Conservation (phyloP, 2,888 invertebrate species). For the Eristalinus sepulchralis region DNA sequence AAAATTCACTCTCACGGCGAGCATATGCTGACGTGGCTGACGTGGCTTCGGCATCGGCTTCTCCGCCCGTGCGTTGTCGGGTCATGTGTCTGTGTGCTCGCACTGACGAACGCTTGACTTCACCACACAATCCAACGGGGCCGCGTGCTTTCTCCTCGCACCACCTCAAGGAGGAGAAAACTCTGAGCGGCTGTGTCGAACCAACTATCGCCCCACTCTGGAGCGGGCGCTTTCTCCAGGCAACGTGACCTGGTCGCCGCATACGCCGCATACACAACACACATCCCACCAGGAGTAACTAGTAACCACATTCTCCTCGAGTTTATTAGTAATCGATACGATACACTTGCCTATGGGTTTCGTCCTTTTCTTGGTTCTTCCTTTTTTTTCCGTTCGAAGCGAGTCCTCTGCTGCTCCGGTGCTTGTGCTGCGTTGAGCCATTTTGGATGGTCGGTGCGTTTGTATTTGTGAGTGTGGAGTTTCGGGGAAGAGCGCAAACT, state of each 20-base stretch:
- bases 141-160: slow-evolving; percentile 37
- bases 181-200: not conserved
- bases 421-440: slow-evolving; percentile 49
- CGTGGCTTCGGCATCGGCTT: not conserved
- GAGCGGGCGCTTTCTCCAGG: not conserved
- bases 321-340: slow-evolving; percentile 70
- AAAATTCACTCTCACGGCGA: slow-evolving; percentile 30
- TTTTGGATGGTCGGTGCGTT: slow-evolving; percentile 48
- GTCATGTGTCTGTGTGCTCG: slow-evolving; percentile 32
- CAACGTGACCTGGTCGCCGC: slow-evolving; percentile 11
- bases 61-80: slow-evolving; percentile 3
- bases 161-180: slow-evolving; percentile 53
- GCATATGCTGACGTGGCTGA: slow-evolving; percentile 43
- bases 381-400: slow-evolving; percentile 10
- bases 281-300: slow-evolving; percentile 24
- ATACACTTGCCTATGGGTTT: slow-evolving; percentile 56
- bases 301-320: slow-evolving; percentile 62
- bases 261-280: slow-evolving; percentile 46
- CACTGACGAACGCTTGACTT: slow-evolving; percentile 46
- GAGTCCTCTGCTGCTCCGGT: not conserved
- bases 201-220: not conserved
- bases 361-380: slow-evolving; percentile 46
- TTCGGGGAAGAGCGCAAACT: slow-evolving; percentile 56
- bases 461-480: slow-evolving; percentile 14
- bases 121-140: slow-evolving; percentile 46